Evolutionary conservation across 1,140 invertebrate species (phyloP), one percentile per base, ranked within the genome.

Genomic region (Philopotamus ludificatus): DNA sequence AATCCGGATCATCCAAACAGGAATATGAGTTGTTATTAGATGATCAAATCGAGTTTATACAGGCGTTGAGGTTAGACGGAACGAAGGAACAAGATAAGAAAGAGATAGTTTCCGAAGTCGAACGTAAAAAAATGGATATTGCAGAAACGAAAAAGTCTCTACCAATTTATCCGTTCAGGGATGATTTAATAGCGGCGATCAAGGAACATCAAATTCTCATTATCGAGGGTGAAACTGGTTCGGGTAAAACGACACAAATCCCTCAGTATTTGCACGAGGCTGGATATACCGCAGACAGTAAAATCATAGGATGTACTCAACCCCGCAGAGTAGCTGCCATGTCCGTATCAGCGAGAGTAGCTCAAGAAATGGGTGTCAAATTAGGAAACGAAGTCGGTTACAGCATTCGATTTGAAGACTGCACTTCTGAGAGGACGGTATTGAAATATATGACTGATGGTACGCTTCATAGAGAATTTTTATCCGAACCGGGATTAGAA

Each of bases 391-490:
- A 99, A 86, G 98, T 99, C 62, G 98, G 98, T 28, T 99, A 99
- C 77, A 95, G 92, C 71, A 99, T 99, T 71, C 85, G 98, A 75
- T 99, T 99, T 83, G 98, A 99, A 84, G 97, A 99, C 79, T 99
- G 97, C 72, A 98, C 97, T 1, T 97, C 93, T 12, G 88, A 95
- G 62, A 89, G 94, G 76, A 99, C 98, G 8, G 81, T 97, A 47
- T 87, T 99, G n/a, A 99, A 99, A 80, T 99, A 99, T 73, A 99
- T 99, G 97, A 99, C 98, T 42, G 98, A 99, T 81, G 98, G 98
- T 74, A 99, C 98, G 73, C 77, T 99, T 45, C 89, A 99, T 50
- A 82, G 97, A 74, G 98, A 99, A 81, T 99, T 99, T 79, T 82
- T 99, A 1, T 92, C 93, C 61, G 97, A 99, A 79, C 97, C 97